Evolutionary conservation across 2,797 vertebrate species (phyloP), one percentile per base, ranked within the genome.

Genomic region (Bovichtus variegatus): DNA sequence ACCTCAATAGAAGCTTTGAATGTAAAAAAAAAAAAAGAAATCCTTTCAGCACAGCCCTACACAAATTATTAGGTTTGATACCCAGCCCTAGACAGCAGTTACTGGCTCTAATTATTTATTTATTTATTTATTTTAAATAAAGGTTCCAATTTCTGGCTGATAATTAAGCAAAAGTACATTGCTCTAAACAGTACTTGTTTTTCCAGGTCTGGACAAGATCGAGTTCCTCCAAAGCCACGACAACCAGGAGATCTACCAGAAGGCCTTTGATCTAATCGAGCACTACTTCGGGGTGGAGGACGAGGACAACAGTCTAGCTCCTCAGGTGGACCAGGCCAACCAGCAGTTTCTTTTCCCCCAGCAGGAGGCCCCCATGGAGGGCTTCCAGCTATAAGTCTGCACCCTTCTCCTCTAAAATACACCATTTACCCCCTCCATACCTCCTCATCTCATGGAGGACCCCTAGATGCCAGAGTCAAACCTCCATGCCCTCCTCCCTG

Each of bases 191-290:
- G 53, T 6, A 6, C 5, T 50, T 53, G 1, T 49, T 54, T 54
- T 40, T 38, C 29, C 72, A 99, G 98, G 98, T 70, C 93, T 99
- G 78, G 98, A 99, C 92, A 99, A 99, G 85, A 99, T 99, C 0
- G 98, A 99, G 89, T 99, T 99, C 83, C 96, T 99, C 3, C 98
- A 99, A 94, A 99, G 97, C 93, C 98, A 99, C 0, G 98, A 99
- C 91, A 99, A 99, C 94, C 98, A 99, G 86, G 98, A 99, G 91
- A 99, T 99, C 92, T 99, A 99, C 95, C 98, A 99, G 95, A 99
- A 99, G 91, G 98, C 98, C 53, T 99, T 99, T 9, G 97, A 99
- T 82, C 86, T 99, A 57, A 98, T 99, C 0, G 98, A 99, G 95
- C 98, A 98, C 90, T 99, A 99, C 89, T 99, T 99, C 3, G 97